phyloP scores from a whole-genome alignment of 92 coral and sea anemone species.

The Phenganax subtilis region DNA sequence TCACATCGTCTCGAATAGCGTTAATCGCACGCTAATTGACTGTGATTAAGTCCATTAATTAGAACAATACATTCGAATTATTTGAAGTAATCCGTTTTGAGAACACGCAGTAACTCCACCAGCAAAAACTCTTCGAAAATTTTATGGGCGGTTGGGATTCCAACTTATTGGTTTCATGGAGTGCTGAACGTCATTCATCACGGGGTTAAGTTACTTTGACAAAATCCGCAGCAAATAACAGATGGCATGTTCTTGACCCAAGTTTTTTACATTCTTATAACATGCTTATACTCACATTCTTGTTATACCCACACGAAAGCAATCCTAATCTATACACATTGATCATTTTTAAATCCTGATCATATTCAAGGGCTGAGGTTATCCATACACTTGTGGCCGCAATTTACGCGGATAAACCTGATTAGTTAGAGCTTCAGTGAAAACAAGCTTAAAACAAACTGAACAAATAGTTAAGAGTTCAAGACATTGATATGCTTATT shows the following conservation, averaged over 20 bases:
- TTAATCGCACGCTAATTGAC: slow-evolving; percentile 47
- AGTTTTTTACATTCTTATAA: background rate
- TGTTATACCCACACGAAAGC: background rate
- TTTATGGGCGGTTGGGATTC: slow-evolving; percentile 2
- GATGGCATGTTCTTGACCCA: slow-evolving; percentile 6
- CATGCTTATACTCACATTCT: background rate
- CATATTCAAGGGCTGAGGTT: background rate
- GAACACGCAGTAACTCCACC: slow-evolving; percentile 1
- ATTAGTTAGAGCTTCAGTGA: too few species aligned
- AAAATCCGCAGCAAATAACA: slow-evolving; percentile 11
- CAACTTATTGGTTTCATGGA: background rate
- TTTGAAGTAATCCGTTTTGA: slow-evolving; percentile 32
- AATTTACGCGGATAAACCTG: background rate
- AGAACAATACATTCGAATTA: slow-evolving; percentile 43
- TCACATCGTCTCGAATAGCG: slow-evolving; percentile 47
- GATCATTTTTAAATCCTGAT: background rate
- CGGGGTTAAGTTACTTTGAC: slow-evolving; percentile 22
- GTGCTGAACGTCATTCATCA: slow-evolving; percentile 24
- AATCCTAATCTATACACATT: background rate
- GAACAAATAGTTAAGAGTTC: too few species aligned
- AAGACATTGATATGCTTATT: too few species aligned
- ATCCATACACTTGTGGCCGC: background rate
- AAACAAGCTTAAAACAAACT: too few species aligned
- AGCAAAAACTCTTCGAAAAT: background rate
- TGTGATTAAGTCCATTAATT: slow-evolving; percentile 45